Percentiles rank a stretch among this genome's conserved stretches.
These are phyloP conservation scores for Hylia prasina DNA, from an alignment of 2,113 vertebrate species.

Conservation along the genomic window DNA sequence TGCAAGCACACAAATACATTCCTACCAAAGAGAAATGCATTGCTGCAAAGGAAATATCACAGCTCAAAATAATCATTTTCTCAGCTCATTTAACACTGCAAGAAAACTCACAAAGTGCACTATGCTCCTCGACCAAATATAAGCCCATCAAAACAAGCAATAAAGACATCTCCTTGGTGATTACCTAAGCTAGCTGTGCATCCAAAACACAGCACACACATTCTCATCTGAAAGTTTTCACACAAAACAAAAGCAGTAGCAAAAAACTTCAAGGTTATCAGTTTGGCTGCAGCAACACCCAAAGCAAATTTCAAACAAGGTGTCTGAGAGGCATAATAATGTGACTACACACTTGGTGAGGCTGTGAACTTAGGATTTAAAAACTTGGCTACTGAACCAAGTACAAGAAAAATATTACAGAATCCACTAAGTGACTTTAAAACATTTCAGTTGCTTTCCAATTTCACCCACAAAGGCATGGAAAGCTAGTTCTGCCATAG, in stretches of 20 bases:
- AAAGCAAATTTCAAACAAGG: not conserved
- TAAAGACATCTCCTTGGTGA: not conserved
- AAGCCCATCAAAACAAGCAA: not conserved
- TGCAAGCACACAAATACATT: not conserved
- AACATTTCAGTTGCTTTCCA: slow-evolving; percentile 49
- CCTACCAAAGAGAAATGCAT: not conserved
- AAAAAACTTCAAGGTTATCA: slow-evolving; percentile 15
- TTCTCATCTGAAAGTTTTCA: not conserved
- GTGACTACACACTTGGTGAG: not conserved
- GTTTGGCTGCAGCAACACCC: not conserved
- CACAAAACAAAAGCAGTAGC: not conserved
- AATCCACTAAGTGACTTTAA: slow-evolving; percentile 37
- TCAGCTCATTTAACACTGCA: not conserved
- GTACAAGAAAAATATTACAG: slow-evolving; percentile 13
- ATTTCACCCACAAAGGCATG: slow-evolving; percentile 10
- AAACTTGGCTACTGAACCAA: slow-evolving; percentile 21
- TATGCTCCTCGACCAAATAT: not conserved
- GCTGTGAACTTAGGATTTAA: slow-evolving; percentile 5
- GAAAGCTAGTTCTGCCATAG: slow-evolving; percentile 36
- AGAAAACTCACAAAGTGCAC: not conserved
- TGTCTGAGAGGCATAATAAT: not conserved
- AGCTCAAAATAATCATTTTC: not conserved
- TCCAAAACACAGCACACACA: not conserved
- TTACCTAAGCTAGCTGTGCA: not conserved
- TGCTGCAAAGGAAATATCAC: not conserved